Evolutionary conservation across 2,113 vertebrate species (phyloP), one percentile per base, ranked within the genome.

Genomic region (Tor tambroides): DNA sequence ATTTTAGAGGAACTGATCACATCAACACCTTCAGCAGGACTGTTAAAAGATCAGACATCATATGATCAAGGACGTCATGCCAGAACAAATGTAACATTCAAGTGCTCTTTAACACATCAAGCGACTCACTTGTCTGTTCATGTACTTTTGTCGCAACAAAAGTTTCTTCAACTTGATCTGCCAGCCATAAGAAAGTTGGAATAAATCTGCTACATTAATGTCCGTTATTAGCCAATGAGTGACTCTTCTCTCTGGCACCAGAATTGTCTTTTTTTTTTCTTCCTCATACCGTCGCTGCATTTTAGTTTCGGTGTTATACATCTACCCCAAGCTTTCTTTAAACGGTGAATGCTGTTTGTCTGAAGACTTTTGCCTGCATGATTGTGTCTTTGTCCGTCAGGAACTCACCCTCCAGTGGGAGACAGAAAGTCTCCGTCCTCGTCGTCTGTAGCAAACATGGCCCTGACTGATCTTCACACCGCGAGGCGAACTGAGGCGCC

Each of bases 351-450:
- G 28, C 0, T 0, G 8, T 79, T 56, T 56, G 9, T 35, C 19
- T 83, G n/a, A 6, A 23, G 80, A 49, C 7, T 65, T 67, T 46
- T 6, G 23, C 5, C 59, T 15, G n/a, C 21, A 19, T 5, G 59
- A 14, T 9, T 10, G 19, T 38, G 56, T 76, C 1, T 90, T 90
- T 90, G 88, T 90, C 77, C 4, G 5, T 4, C 41, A 30, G 35
- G 84, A 82, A 93, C 95, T 96, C 93, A 98, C 98, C 98, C 97
- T 93, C 97, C 97, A 14, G 94, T 89, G 0, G 97, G 97, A 78
- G 96, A 97, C 76, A 97, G 82, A 83, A 98, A 99, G 87, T 98
- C 98, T 2, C 94, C 93, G 72, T 99, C 97, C 6, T 98, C 97
- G 41, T 98, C 97, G 6, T 98, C 95, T 3, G 91, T 92, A 12